Conservation (phyloP, 1,140 invertebrate genomes). For the Drosophila littoralis region DNA sequence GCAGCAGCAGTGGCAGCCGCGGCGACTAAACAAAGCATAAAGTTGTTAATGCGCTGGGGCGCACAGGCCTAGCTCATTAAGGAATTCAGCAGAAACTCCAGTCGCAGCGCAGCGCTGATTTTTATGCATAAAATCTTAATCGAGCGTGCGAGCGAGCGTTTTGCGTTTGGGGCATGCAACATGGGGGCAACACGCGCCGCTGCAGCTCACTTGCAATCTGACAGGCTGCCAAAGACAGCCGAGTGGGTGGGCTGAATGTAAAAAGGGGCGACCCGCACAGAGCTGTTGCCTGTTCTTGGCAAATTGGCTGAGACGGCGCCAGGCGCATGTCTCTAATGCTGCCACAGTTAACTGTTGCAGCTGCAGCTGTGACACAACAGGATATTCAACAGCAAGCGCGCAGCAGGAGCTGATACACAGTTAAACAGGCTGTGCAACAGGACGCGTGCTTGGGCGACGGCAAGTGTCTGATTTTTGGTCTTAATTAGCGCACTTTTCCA, state of each 20-base stretch:
- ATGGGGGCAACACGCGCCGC: slow-evolving; percentile 66
- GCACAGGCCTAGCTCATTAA: slow-evolving; percentile 73
- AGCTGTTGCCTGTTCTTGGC: slow-evolving; percentile 45
- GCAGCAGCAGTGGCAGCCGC: slow-evolving; percentile 15
- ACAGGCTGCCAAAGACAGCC: slow-evolving; percentile 47
- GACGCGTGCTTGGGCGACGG: slow-evolving; percentile 14
- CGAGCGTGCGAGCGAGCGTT: slow-evolving; percentile 52
- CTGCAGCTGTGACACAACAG: slow-evolving; percentile 20
- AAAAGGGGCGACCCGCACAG: slow-evolving; percentile 7
- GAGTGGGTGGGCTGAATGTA: slow-evolving; percentile 46
- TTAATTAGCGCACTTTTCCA: slow-evolving; percentile 70
- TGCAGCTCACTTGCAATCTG: slow-evolving; percentile 75
- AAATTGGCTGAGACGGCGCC: slow-evolving; percentile 56
- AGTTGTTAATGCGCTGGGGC: slow-evolving; percentile 67
- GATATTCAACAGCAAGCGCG: slow-evolving; percentile 36
- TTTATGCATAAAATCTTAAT: slow-evolving; percentile 82
- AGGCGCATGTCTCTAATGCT: slow-evolving; percentile 43
- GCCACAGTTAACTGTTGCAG: slow-evolving; percentile 6
- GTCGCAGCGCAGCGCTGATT: slow-evolving; percentile 52
- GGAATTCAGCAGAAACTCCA: slow-evolving; percentile 65
- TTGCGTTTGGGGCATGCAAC: not conserved
- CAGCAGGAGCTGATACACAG: slow-evolving; percentile 38
- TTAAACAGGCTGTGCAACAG: slow-evolving; percentile 5
- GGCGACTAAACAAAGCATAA: slow-evolving; percentile 71
- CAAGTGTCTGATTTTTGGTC: slow-evolving; percentile 65